Base-by-base conservation (phyloP, 2,888 invertebrate genomes). In the Panorpa germanica region DNA sequence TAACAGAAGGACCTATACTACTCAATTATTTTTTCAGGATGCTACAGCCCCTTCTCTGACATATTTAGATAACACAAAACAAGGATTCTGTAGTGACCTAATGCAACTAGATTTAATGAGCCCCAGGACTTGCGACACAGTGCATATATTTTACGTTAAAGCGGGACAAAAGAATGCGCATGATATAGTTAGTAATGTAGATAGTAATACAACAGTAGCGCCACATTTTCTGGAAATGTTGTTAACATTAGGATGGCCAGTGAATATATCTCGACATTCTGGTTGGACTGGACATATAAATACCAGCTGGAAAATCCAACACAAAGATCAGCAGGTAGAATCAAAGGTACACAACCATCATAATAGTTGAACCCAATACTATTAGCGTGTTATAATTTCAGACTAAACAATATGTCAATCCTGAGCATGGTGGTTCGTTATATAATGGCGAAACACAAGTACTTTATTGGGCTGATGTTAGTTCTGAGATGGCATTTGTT, bases 381-480 rank as follows among this genome's bases (percentile, higher is more conserved):
- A n/a, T n/a, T n/a, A n/a, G n/a, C n/a, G n/a, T n/a, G n/a, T n/a
- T n/a, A n/a, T n/a, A n/a, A n/a, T n/a, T n/a, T n/a, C n/a, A n/a
- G n/a, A n/a, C n/a, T n/a, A 32, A 29, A 16, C 16, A 28, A 13
- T 26, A 46, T 30, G 39, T 40, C 23, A 56, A 60, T 35, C 13
- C 36, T 36, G 43, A 45, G 2, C 62, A 63, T 39, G 70, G 74
- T 9, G 82, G 80, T 25, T 55, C 70, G 38, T 52, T 73, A 29
- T 91, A 81, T 47, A 85, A 86, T 52, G 91, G 90, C 0, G 67
- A 73, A 31, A 71, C 74, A 33, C 74, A 80, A 50, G 75, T 90
- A 3, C 59, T 95, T 2, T 95, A 93, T 53, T 95, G 93, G 93
- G 82, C 91, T 2, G 93, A 95, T 53, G 81, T 86, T 0, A 77